Evolutionary conservation across 1,140 invertebrate genomes (phyloP).

Genomic region (Lucilia sericata): DNA sequence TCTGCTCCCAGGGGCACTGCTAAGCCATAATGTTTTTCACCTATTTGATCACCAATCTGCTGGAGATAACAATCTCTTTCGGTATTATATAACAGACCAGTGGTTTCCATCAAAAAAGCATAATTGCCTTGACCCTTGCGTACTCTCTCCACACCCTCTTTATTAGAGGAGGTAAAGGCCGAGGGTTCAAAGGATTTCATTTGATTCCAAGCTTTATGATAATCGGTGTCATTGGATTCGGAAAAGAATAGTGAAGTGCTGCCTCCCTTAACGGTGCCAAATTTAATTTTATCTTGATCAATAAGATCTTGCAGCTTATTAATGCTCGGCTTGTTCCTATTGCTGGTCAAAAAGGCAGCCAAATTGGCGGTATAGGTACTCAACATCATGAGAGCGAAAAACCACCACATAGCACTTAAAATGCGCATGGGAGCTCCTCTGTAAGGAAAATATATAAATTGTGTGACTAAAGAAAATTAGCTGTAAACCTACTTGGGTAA

Average conservation of each 20-base stretch:
- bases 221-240: constrained; percentile 79
- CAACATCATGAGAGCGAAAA: constrained; percentile 94
- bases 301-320: constrained; percentile 89
- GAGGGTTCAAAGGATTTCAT: constrained; percentile 86
- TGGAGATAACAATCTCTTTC: constrained; percentile 82
- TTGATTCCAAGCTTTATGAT: constrained; percentile 79
- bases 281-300: constrained; percentile 88
- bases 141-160: constrained; percentile 87
- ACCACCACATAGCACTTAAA: constrained; percentile 93
- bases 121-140: constrained; percentile 75
- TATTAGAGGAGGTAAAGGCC: constrained; percentile 84
- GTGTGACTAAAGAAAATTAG: constrained; percentile 48
- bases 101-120: constrained; percentile 89
- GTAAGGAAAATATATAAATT: constrained; percentile 48
- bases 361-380: constrained; percentile 96
- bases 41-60: constrained; percentile 82
- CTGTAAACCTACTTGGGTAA: constrained; percentile 76
- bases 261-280: constrained; percentile 82
- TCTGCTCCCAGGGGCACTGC: constrained; percentile 76
- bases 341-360: constrained; percentile 92
- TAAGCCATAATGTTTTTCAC: constrained; percentile 88
- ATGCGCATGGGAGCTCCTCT: constrained; percentile 87
- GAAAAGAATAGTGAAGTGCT: constrained; percentile 74
- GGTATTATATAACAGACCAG: constrained; percentile 82
- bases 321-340: constrained; percentile 85